Conservation (phyloP, 2,797 vertebrate species). For the Tinamus major region DNA sequence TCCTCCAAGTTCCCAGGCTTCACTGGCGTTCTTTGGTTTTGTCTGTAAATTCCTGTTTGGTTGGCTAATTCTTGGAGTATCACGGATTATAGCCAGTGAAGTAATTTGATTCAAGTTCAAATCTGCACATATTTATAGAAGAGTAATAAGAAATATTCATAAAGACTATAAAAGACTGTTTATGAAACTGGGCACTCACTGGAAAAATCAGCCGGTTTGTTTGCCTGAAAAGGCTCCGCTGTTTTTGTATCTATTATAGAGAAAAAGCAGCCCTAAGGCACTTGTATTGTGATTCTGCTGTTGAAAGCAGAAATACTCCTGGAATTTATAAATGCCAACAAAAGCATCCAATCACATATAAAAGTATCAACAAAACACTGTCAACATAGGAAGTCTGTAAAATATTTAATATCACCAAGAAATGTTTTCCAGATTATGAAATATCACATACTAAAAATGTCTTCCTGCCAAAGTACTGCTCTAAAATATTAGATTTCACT, state of each 20-base stretch:
- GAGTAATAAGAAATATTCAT: background rate
- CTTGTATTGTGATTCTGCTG: background rate
- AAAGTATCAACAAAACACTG: constrained; percentile 1
- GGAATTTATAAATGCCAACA: constrained; percentile 8
- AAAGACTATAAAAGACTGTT: background rate
- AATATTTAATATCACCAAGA: constrained; percentile 13
- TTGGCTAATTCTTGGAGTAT: background rate
- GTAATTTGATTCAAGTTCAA: background rate
- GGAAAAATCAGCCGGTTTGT: background rate
- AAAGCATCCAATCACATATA: background rate
- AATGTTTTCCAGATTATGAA: constrained; percentile 57
- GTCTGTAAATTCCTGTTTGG: background rate
- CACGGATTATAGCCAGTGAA: background rate
- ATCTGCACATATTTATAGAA: background rate
- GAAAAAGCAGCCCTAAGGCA: background rate
- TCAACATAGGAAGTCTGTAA: constrained; percentile 19
- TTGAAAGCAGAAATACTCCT: constrained; percentile 29
- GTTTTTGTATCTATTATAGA: background rate
- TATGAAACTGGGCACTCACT: background rate
- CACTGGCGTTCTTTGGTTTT: background rate
- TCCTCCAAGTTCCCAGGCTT: background rate
- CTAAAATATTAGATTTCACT: constrained; percentile 26
- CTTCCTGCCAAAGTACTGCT: constrained; percentile 20
- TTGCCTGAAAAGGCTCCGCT: background rate
- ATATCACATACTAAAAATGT: constrained; percentile 40